These are phyloP conservation scores for Congeria kusceri DNA, from an alignment of 2,888 invertebrate species.

Conservation along the genomic window DNA sequence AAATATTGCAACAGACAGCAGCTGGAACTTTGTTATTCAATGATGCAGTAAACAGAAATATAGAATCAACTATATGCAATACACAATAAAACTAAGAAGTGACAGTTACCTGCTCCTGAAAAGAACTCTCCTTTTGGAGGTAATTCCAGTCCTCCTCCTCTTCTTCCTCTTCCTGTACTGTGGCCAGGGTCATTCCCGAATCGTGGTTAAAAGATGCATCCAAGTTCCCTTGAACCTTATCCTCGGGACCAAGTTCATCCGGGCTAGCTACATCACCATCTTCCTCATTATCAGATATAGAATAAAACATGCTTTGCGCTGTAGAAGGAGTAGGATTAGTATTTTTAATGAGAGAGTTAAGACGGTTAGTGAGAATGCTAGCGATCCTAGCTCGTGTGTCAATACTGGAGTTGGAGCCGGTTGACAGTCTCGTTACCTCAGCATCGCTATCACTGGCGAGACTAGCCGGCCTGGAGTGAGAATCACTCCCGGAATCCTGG, in stretches of 20 bases:
- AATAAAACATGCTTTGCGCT: conserved; percentile 64
- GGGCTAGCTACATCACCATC: conserved; percentile 52
- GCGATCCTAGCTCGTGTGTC: conserved; percentile 69
- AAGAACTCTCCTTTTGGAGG: conserved; percentile 1
- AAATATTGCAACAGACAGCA: neutral
- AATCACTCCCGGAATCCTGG: conserved; percentile 60
- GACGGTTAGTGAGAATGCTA: conserved; percentile 64
- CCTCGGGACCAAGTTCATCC: too few species aligned
- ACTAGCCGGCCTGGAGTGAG: conserved; percentile 61
- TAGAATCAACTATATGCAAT: neutral
- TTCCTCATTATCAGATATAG: conserved; percentile 68
- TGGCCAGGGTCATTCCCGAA: conserved; percentile 9
- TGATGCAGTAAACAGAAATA: neutral
- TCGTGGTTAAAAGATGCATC: conserved; percentile 32
- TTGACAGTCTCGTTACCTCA: conserved; percentile 66
- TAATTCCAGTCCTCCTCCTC: conserved; percentile 7
- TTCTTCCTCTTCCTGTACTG: conserved; percentile 26
- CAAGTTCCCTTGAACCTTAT: too few species aligned
- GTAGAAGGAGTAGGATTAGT: conserved; percentile 49
- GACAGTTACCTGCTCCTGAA: conserved; percentile 52
- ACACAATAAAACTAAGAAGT: conserved; percentile 19
- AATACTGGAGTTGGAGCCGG: conserved; percentile 58
- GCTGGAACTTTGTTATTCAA: neutral
- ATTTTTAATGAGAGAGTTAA: conserved; percentile 57
- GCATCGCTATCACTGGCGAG: conserved; percentile 66